These are phyloP conservation scores for Rhombomys opimus DNA, from an alignment of 2,113 vertebrate genomes.

Conservation along the genomic window DNA sequence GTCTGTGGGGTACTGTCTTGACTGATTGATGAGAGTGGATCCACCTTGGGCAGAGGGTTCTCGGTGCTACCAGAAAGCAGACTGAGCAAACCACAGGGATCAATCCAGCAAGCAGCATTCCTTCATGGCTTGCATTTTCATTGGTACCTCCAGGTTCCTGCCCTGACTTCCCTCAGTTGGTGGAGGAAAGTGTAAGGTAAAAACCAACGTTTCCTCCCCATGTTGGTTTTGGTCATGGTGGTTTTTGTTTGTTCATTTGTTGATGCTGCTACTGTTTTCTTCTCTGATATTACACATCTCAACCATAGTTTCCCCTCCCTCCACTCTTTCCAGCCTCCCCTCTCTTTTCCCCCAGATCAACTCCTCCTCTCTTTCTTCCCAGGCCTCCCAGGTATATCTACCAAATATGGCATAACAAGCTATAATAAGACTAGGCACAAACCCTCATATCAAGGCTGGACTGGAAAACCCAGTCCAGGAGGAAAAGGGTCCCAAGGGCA, in stretches of 20 bases:
- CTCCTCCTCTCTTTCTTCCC: neutral
- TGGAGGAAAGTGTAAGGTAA: neutral
- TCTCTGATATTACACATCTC: neutral
- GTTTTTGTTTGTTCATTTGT: neutral
- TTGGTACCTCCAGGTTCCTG: neutral
- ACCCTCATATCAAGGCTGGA: neutral
- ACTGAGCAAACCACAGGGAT: neutral
- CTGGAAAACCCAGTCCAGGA: neutral
- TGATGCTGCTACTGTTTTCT: neutral
- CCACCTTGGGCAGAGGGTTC: neutral
- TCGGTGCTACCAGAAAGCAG: neutral
- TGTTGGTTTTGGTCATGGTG: neutral
- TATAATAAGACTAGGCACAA: neutral
- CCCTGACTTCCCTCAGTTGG: too few relatives aligned
- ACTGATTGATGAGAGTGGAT: neutral
- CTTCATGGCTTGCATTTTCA: too few relatives aligned
- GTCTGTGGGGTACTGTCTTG: neutral
- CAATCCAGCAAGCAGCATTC: neutral
- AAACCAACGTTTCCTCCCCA: neutral
- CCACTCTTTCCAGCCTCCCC: neutral
- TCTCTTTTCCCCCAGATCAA: neutral
- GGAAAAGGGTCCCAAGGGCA: neutral
- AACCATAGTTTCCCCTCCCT: neutral
- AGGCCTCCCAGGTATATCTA: neutral
- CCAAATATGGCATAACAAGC: neutral